phyloP scores from a whole-genome alignment of 1,140 invertebrate genomes.

The Agrypnia vestita region DNA sequence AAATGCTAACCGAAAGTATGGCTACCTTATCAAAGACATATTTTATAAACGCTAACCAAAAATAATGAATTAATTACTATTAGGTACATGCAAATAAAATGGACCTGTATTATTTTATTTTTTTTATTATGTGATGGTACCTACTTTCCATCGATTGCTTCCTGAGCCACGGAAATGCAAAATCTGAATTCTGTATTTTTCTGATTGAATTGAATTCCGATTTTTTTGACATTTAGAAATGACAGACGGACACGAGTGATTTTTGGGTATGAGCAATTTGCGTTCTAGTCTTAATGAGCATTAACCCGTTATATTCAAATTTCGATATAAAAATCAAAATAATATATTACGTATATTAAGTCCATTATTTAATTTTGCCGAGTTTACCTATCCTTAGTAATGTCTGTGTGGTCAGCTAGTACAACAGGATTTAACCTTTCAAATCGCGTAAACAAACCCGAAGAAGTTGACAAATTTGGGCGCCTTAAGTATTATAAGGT shows the following conservation, averaged over 20 bases:
- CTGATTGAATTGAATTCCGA: no score
- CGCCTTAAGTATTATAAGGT: slow-evolving; percentile 50
- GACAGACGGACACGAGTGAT: slow-evolving; percentile 29
- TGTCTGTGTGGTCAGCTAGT: slow-evolving; percentile 54
- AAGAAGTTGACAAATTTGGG: slow-evolving; percentile 46
- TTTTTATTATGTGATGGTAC: no score
- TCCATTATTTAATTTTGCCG: background rate
- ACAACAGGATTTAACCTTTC: slow-evolving; percentile 42
- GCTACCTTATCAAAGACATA: no score
- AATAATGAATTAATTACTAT: no score
- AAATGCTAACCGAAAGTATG: no score
- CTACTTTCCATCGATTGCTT: no score
- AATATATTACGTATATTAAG: slow-evolving; percentile 10
- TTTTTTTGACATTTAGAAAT: background rate
- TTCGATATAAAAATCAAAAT: background rate
- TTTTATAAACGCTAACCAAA: no score
- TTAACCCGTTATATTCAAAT: slow-evolving; percentile 33
- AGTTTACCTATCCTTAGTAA: slow-evolving; percentile 34
- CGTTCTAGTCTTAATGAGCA: slow-evolving; percentile 30
- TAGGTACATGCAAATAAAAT: no score
- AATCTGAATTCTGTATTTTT: no score
- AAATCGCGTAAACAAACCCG: slow-evolving; percentile 32
- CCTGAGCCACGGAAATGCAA: no score
- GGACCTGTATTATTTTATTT: no score
- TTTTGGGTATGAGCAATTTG: slow-evolving; percentile 24